phyloP scores from a whole-genome alignment of 2,797 vertebrate species.

The Columba guinea region DNA sequence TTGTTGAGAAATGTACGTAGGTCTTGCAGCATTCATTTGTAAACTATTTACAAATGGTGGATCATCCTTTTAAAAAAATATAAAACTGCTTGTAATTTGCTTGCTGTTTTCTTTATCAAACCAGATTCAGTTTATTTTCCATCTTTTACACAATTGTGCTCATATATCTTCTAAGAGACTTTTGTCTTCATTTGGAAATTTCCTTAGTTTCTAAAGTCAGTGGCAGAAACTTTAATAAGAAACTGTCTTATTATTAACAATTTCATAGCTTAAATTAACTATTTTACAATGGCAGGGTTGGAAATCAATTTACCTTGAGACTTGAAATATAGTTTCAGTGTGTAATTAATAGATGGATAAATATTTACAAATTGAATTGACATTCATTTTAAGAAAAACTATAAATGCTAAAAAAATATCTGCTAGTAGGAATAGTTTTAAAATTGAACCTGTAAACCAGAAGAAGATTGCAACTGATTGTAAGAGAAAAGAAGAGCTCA shows the following conservation, averaged over 20 bases:
- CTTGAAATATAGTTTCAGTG: background rate
- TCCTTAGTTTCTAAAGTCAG: background rate
- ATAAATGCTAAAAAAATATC: background rate
- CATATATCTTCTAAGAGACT: background rate
- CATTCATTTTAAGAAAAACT: background rate
- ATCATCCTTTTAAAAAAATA: background rate
- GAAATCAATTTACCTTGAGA: background rate
- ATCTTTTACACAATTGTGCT: background rate
- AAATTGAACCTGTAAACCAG: background rate
- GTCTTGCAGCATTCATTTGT: background rate
- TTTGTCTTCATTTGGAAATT: background rate
- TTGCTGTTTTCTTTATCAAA: background rate
- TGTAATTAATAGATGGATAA: background rate
- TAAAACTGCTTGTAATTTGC: background rate
- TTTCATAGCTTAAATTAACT: background rate
- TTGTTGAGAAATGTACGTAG: background rate
- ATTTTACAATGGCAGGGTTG: background rate
- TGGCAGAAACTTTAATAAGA: background rate
- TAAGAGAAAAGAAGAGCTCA: background rate
- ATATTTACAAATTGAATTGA: background rate
- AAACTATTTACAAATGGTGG: background rate
- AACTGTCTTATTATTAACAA: background rate
- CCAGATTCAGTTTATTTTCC: background rate
- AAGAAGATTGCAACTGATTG: background rate
- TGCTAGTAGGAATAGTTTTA: background rate